A percentile compares a stretch with the other conserved stretches of the same genome.
These are phyloP conservation scores for Galendromus occidentalis DNA, from an alignment of 1,140 invertebrate species.

Conservation along the genomic window DNA sequence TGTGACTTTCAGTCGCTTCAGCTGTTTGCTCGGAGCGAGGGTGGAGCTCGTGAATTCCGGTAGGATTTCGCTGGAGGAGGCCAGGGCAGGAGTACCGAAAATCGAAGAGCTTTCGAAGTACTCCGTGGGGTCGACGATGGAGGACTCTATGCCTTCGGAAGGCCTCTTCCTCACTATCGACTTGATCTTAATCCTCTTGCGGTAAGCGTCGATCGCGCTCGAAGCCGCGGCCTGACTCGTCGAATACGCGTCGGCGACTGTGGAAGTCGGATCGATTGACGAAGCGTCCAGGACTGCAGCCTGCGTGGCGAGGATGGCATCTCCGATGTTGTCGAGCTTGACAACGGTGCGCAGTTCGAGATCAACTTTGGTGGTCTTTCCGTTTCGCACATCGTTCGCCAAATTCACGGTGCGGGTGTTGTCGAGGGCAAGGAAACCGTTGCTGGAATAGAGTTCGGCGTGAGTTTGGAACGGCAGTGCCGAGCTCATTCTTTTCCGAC, in stretches of 20 bases:
- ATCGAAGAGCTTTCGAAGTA: neutral
- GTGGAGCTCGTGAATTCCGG: neutral
- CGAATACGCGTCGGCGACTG: neutral
- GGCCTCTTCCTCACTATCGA: neutral
- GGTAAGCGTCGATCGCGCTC: neutral
- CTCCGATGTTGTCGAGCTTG: neutral
- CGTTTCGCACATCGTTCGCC: constrained; percentile 3
- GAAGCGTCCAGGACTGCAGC: neutral
- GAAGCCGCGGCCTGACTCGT: neutral
- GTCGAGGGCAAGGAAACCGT: neutral
- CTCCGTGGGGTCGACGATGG: neutral
- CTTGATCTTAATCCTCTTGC: constrained; percentile 2
- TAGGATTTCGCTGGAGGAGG: neutral
- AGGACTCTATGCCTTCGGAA: neutral
- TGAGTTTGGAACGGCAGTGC: too few relatives aligned
- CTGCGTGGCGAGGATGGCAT: neutral
- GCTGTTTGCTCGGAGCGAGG: neutral
- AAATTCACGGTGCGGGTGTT: constrained; percentile 5
- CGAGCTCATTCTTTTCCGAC: too few relatives aligned
- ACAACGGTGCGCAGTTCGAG: constrained; percentile 1
- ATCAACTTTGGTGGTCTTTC: neutral
- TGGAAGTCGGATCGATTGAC: neutral
- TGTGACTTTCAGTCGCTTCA: neutral
- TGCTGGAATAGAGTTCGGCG: neutral
- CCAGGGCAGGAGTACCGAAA: neutral